Evolutionary conservation across 2,888 invertebrate genomes (phyloP), one percentile per base, ranked within the genome.

Genomic region (Acleris literana): DNA sequence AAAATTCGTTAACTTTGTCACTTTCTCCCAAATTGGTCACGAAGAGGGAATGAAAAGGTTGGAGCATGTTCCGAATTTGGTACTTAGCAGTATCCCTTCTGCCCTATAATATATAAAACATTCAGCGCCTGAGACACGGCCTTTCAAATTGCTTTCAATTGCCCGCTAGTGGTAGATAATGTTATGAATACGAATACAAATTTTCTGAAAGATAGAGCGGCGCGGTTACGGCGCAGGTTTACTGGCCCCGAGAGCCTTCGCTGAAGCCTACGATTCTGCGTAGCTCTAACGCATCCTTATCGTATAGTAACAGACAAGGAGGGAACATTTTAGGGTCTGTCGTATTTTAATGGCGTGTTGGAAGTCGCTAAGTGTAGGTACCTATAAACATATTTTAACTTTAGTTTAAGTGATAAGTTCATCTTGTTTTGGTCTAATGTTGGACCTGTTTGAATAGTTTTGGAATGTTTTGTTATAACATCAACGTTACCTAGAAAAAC

Each of bases 181-280:
- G 33, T 25, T 25, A 25, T 56, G 46, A 71, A 71, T 70, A 64
- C 68, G 68, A 74, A 76, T 76, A 77, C 71, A 77, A 86, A 87
- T 88, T 88, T 88, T 87, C 84, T 85, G 79, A 84, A 82, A 84
- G 83, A 88, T 86, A 85, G 86, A 88, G 71, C 76, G 75, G 54
- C 68, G 52, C 66, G 69, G 54, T 58, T 64, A 56, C 67, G 62
- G 68, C 75, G 74, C 73, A 76, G 76, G 77, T 79, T 84, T 83
- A 86, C 76, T 81, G 76, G 70, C 72, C 78, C 73, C 76, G 70
- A 68, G 81, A 80, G 84, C 69, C 74, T 74, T 63, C 68, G 65
- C 55, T 54, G 48, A 63, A 52, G 58, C 33, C 25, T 43, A 25
- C 6, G 49, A 22, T 69, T 59, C 70, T 69, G 46, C 49, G 48